These are phyloP conservation scores for Girardinus metallicus DNA, from an alignment of 2,797 vertebrate species.

Conservation along the genomic window DNA sequence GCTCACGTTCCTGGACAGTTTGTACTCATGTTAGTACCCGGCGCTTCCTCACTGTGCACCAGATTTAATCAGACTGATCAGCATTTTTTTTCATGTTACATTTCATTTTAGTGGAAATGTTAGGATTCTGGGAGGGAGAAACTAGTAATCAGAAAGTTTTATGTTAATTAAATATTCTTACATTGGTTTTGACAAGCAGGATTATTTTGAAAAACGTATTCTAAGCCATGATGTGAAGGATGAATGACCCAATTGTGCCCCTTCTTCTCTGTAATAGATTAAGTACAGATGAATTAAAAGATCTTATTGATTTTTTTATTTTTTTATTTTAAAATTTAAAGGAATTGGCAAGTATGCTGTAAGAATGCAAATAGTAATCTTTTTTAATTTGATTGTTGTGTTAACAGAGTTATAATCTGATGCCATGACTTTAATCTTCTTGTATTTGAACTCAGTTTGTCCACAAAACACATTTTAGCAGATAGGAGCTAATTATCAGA, in stretches of 20 bases:
- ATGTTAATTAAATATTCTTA: not conserved
- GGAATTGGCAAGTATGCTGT: not conserved
- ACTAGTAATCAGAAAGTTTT: not conserved
- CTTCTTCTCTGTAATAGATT: too few species aligned
- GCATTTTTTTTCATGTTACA: not conserved
- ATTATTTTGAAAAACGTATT: not conserved
- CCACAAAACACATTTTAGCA: not conserved
- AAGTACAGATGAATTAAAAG: too few species aligned
- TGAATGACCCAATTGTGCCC: not conserved
- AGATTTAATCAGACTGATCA: not conserved
- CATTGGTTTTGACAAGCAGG: not conserved
- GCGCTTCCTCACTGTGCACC: not conserved
- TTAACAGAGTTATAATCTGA: not conserved
- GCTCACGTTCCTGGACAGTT: not conserved
- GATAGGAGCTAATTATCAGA: not conserved
- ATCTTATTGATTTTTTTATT: too few species aligned
- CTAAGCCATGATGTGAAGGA: not conserved
- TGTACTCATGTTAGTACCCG: not conserved
- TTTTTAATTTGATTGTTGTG: not conserved
- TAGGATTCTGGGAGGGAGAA: not conserved
- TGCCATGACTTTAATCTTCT: not conserved
- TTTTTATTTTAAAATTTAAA: not conserved
- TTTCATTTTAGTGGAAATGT: not conserved
- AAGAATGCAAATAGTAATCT: not conserved
- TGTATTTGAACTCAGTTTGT: not conserved